Conservation (phyloP, 2,113 vertebrate genomes). For the Saimiri boliviensis region DNA sequence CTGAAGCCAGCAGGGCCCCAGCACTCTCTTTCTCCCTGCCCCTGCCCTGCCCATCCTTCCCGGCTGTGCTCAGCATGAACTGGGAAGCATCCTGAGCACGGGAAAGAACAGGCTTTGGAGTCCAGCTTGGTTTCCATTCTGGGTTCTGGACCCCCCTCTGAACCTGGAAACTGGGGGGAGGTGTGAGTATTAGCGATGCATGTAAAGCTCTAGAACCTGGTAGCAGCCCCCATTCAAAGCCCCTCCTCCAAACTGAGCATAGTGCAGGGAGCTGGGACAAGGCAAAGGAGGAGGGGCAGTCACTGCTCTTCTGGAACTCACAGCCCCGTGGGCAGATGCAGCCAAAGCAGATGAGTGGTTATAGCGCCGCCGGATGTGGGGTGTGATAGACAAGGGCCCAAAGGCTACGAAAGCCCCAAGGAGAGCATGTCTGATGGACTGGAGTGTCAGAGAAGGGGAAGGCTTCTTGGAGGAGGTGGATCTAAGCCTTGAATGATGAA, state of each 20-base stretch:
- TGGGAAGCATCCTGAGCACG: background rate
- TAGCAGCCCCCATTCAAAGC: background rate
- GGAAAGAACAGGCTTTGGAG: background rate
- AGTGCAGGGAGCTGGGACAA: background rate
- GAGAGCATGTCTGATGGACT: background rate
- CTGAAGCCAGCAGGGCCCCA: background rate
- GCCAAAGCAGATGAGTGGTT: fast-evolving
- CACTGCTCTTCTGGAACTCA: background rate
- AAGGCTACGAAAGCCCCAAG: background rate
- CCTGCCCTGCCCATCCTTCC: too few species aligned
- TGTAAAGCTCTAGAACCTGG: background rate
- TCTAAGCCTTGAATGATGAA: background rate
- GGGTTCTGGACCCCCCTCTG: background rate
- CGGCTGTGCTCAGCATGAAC: background rate
- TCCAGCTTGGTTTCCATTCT: background rate
- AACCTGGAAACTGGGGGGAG: background rate
- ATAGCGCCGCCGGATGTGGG: fast-evolving
- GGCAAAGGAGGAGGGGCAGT: too few species aligned
- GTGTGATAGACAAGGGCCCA: background rate
- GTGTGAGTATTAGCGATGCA: background rate
- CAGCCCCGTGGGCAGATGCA: background rate
- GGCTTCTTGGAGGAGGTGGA: background rate
- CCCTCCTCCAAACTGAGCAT: background rate
- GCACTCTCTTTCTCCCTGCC: too few species aligned
- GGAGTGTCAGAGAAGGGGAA: background rate